Evolutionary conservation across 2,113 vertebrate genomes (phyloP), one percentile per base, ranked within the genome.

Genomic region (Hepsetus odoe): DNA sequence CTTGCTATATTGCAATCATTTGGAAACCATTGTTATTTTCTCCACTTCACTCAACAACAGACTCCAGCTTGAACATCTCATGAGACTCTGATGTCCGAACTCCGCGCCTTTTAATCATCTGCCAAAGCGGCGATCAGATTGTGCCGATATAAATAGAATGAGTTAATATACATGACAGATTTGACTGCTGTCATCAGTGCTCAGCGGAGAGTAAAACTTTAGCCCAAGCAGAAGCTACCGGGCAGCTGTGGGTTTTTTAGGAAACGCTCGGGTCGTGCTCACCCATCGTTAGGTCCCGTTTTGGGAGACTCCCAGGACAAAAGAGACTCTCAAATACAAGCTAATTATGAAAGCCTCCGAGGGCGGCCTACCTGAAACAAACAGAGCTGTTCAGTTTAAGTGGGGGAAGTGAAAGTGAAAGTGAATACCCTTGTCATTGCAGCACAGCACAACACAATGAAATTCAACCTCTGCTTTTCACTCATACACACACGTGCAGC

Each of bases 231-330:
- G n/a, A 10, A 24, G 8, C 4, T n/a, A 38, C 7, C 5, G 28
- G 33, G 59, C 33, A 58, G 24, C 14, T 11, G 9, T 16, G 30
- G 4, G 30, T 42, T 72, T 51, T 51, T 51, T 11, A 71, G 53
- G 5, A 30, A 14, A 33, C 0, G 28, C 61, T 24, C n/a, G 13
- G 40, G 30, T 46, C 26, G 42, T 1, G 9, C 32, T 49, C 53
- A 68, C 66, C 26, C 26, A 58, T 61, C 38, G 70, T 77, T 70
- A 70, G 30, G 38, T 14, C 32, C 26, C 3, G 42, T 32, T 62
- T 53, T 20, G 4, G 44, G 30, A 56, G 22, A 16, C 66, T 70
- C 66, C 65, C 42, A 42, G 53, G 66, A 77, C 38, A 26, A 49
- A 61, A n/a, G 30, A 77, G 32, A 59, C 28, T 9, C 26, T 9